Conservation (phyloP, 2,113 vertebrate genomes). For the Galemys pyrenaicus region DNA sequence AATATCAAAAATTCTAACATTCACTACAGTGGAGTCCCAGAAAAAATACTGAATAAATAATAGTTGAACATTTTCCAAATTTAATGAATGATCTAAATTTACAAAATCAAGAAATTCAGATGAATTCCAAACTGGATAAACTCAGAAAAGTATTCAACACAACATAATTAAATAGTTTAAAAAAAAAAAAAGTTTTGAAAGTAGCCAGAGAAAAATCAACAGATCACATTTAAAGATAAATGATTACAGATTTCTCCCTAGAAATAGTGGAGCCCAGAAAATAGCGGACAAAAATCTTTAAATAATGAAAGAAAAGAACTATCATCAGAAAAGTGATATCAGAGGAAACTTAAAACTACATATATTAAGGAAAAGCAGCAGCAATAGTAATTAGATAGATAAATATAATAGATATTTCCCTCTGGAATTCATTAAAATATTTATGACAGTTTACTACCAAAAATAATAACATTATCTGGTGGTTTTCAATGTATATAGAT, state of each 20-base stretch:
- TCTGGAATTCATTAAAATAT: slow-evolving; percentile 8
- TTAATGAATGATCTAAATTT: neutral
- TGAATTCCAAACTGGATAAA: neutral
- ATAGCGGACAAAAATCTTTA: neutral
- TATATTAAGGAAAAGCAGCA: neutral
- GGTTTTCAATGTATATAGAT: neutral
- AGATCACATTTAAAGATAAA: neutral
- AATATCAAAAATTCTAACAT: neutral
- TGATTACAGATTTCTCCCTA: neutral
- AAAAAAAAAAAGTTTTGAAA: neutral
- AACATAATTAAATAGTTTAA: neutral
- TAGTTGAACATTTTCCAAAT: neutral
- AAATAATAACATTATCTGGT: neutral
- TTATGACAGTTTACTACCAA: neutral
- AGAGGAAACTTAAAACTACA: neutral
- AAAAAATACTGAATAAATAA: neutral
- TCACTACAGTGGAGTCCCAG: neutral
- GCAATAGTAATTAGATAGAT: neutral
- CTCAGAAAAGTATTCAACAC: neutral
- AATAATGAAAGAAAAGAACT: neutral
- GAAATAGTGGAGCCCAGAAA: neutral
- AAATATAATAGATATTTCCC: neutral
- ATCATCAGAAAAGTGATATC: neutral
- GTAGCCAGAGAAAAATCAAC: neutral
- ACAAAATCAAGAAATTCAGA: neutral